Evolutionary conservation across 2,797 vertebrate species (phyloP).

Genomic region (Neosalanx taihuensis): DNA sequence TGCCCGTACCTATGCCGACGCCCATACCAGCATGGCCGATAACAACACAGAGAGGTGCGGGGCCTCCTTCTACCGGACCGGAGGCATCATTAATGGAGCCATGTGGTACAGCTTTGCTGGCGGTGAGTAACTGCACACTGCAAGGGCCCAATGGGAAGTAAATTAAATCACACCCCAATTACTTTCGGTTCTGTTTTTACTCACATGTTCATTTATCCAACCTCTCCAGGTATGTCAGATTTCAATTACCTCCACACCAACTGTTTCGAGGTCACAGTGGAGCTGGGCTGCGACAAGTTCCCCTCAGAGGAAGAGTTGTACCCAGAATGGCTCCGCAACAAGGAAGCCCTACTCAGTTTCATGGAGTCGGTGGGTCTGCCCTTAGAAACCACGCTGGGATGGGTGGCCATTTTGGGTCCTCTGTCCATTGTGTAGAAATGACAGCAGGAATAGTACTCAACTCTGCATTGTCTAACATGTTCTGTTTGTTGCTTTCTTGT

Average conservation of each 20-base stretch:
- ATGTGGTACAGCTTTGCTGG: slow-evolving; percentile 97
- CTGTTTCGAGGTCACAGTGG: slow-evolving; percentile 94
- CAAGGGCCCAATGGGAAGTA: neutral
- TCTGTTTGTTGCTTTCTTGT: neutral
- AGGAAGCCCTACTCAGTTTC: slow-evolving; percentile 87
- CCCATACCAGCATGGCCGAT: slow-evolving; percentile 89
- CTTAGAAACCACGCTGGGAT: neutral
- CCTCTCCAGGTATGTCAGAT: slow-evolving; percentile 89
- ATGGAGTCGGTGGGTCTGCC: slow-evolving; percentile 85
- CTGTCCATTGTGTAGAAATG: neutral
- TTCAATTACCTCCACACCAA: slow-evolving; percentile 98
- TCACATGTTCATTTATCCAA: neutral
- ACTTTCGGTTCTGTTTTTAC: neutral
- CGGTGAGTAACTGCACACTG: slow-evolving; percentile 71
- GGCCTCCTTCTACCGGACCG: slow-evolving; percentile 81
- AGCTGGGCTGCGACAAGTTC: slow-evolving; percentile 96
- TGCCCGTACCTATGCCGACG: slow-evolving; percentile 87
- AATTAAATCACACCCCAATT: neutral
- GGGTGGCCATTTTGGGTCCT: neutral
- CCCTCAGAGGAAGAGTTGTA: slow-evolving; percentile 88
- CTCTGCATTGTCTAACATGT: neutral
- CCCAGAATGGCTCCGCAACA: slow-evolving; percentile 90
- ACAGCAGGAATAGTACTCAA: no score
- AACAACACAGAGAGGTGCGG: slow-evolving; percentile 87
- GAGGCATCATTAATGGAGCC: slow-evolving; percentile 93